A percentile compares a stretch with the other conserved stretches of the same genome.
Evolutionary conservation across 2,888 invertebrate genomes (phyloP).

Genomic region (Archips xylosteana): DNA sequence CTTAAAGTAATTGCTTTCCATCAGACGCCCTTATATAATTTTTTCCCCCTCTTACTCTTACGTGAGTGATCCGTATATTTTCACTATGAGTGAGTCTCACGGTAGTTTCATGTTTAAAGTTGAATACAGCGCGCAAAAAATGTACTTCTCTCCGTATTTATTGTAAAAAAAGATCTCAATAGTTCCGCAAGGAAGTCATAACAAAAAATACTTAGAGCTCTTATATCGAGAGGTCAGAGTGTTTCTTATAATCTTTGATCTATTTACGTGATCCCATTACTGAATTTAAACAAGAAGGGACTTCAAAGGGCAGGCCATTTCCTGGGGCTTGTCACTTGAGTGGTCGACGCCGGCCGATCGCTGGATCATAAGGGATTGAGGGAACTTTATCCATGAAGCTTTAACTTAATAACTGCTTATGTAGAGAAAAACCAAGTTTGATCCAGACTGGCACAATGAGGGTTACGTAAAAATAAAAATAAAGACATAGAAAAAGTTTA

Average conservation of each 20-base stretch:
- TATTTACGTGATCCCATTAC: constrained; percentile 20
- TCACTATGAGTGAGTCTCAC: too few relatives aligned
- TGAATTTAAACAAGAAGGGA: constrained; percentile 1
- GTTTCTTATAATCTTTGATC: constrained; percentile 3
- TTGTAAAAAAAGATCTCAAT: too few relatives aligned
- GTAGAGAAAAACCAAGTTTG: not conserved
- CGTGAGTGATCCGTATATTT: too few relatives aligned
- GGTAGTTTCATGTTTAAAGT: too few relatives aligned
- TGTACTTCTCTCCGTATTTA: too few relatives aligned
- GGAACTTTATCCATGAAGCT: not conserved
- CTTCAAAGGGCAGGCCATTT: constrained; percentile 20
- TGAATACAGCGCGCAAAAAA: too few relatives aligned
- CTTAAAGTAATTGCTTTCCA: too few relatives aligned
- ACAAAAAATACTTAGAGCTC: not conserved
- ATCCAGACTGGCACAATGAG: too few relatives aligned
- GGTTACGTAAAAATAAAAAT: too few relatives aligned
- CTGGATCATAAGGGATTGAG: not conserved
- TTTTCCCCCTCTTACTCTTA: too few relatives aligned
- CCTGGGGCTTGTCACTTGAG: constrained; percentile 5
- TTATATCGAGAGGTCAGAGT: not conserved
- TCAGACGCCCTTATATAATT: too few relatives aligned
- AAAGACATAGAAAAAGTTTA: too few relatives aligned
- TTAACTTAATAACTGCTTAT: not conserved
- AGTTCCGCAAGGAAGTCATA: not conserved
- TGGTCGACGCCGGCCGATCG: constrained; percentile 8